Conservation (phyloP, 2,888 invertebrate genomes). For the Xylocampa areola region DNA sequence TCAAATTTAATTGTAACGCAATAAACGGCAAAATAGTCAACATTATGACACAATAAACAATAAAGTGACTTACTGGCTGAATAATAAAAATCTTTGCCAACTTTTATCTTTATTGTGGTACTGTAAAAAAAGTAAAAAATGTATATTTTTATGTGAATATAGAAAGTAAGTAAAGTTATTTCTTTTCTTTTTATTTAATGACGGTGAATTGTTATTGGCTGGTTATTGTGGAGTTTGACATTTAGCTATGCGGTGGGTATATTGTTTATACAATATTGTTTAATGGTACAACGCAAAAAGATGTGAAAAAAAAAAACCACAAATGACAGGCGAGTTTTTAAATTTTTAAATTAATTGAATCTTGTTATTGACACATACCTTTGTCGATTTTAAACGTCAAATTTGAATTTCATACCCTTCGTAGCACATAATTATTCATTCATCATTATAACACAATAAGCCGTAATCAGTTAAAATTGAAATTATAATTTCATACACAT, state of each 20-base stretch:
- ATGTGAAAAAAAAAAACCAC: too few relatives aligned
- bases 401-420: too few relatives aligned
- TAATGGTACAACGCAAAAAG: too few relatives aligned
- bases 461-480: too few relatives aligned
- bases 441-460: too few relatives aligned
- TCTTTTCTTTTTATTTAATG: constrained; percentile 32
- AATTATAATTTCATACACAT: too few relatives aligned
- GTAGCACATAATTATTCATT: too few relatives aligned
- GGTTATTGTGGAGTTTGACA: constrained; percentile 18
- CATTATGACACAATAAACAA: constrained; percentile 43
- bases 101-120: constrained; percentile 36
- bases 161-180: background rate
- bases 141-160: constrained; percentile 34
- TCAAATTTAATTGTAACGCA: constrained; percentile 39
- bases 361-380: too few relatives aligned
- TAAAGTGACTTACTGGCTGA: constrained; percentile 25
- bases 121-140: constrained; percentile 32
- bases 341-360: too few relatives aligned
- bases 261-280: background rate
- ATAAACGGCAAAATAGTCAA: constrained; percentile 37
- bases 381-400: too few relatives aligned
- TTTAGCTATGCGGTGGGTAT: constrained; percentile 3
- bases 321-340: too few relatives aligned
- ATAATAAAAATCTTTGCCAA: constrained; percentile 48
- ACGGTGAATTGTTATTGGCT: constrained; percentile 25